These are phyloP conservation scores for Bradypodion pumilum DNA, from an alignment of 2,797 vertebrate species.

Conservation along the genomic window DNA sequence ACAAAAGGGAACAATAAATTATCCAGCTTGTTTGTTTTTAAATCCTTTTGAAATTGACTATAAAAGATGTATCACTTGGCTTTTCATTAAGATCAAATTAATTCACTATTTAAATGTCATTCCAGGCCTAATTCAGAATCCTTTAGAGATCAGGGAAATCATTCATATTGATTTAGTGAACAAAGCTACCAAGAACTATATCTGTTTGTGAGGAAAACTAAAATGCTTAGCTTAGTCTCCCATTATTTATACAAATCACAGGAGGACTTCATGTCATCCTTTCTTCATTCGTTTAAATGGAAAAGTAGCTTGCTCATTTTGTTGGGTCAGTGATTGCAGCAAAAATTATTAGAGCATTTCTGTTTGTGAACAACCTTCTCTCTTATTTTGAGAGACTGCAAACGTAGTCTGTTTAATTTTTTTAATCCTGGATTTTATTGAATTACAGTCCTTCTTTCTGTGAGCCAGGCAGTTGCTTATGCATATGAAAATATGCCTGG, in stretches of 20 bases:
- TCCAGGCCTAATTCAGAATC: slow-evolving; percentile 49
- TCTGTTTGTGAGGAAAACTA: neutral
- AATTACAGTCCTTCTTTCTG: neutral
- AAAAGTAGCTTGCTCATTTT: slow-evolving; percentile 13
- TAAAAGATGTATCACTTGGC: slow-evolving; percentile 23
- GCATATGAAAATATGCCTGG: neutral
- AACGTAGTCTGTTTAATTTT: neutral
- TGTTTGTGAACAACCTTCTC: neutral
- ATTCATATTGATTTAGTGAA: slow-evolving; percentile 28
- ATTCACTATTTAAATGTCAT: slow-evolving; percentile 49
- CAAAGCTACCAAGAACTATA: slow-evolving; percentile 11
- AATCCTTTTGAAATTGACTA: slow-evolving; percentile 15
- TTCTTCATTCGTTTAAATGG: slow-evolving; percentile 9
- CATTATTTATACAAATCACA: neutral
- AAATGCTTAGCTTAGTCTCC: neutral
- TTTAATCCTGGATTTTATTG: no score
- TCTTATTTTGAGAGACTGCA: neutral
- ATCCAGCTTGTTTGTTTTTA: slow-evolving; percentile 37
- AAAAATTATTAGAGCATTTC: neutral
- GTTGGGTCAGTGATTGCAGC: neutral
- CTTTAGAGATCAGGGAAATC: slow-evolving; percentile 19
- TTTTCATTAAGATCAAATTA: slow-evolving; percentile 36
- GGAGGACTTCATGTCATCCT: neutral
- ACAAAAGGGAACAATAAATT: slow-evolving; percentile 46
- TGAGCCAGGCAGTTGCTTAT: neutral